phyloP scores from a whole-genome alignment of 2,797 vertebrate genomes.

The Epinephelus malabaricus region DNA sequence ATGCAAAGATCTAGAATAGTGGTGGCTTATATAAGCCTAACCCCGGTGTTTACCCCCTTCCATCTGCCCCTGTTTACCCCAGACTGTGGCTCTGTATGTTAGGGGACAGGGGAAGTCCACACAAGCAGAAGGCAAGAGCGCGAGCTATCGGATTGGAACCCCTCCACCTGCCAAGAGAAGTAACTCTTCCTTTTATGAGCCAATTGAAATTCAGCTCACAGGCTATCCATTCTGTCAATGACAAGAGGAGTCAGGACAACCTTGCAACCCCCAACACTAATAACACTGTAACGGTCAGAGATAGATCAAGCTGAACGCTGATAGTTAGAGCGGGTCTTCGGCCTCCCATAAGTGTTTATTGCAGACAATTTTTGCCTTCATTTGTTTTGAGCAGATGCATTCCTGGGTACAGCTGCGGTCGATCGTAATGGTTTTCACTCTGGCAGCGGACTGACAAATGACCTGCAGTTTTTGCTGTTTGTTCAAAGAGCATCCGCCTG shows the following conservation, averaged over 20 bases:
- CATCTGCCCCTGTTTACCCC: conserved; percentile 80
- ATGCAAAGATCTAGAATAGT: conserved; percentile 45
- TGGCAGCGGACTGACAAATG: conserved; percentile 68
- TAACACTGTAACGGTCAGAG: conserved; percentile 81
- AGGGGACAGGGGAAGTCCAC: conserved; percentile 68
- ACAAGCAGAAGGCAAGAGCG: conserved; percentile 71
- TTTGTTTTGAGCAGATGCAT: conserved; percentile 80
- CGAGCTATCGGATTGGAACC: conserved; percentile 75
- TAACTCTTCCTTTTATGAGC: conserved; percentile 83
- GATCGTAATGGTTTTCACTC: conserved; percentile 74
- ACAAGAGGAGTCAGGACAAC: conserved; percentile 82
- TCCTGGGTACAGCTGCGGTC: conserved; percentile 72
- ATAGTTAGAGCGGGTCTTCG: conserved; percentile 71
- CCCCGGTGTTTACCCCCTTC: conserved; percentile 65
- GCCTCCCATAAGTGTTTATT: conserved; percentile 78
- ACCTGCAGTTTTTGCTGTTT: conserved; percentile 59
- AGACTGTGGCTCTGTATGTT: conserved; percentile 71
- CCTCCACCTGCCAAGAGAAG: conserved; percentile 80
- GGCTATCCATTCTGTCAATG: conserved; percentile 80
- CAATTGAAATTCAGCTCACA: conserved; percentile 84
- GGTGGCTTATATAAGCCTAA: conserved; percentile 29
- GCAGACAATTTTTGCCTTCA: conserved; percentile 77
- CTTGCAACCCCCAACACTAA: conserved; percentile 82
- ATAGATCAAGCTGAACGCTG: conserved; percentile 80
- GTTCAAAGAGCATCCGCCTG: conserved; percentile 56